These are phyloP conservation scores for Onthophagus sagittarius DNA, from an alignment of 2,888 invertebrate genomes.

Conservation along the genomic window DNA sequence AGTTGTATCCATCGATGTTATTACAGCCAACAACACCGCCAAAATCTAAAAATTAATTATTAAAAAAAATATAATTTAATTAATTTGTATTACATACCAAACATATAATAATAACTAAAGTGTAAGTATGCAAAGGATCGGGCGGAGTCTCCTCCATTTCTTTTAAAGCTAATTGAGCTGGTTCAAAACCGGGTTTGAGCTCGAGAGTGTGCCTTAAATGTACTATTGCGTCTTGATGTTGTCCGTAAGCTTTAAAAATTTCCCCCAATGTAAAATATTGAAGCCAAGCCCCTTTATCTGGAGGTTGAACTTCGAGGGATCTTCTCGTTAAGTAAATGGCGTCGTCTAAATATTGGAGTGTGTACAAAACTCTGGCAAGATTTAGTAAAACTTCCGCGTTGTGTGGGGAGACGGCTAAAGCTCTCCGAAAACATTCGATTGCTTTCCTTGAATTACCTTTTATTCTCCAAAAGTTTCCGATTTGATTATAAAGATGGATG, in stretches of 20 bases:
- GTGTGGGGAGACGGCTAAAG: slow-evolving; percentile 79
- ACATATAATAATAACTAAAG: slow-evolving; percentile 81
- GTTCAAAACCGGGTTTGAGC: slow-evolving; percentile 80
- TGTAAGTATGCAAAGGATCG: slow-evolving; percentile 79
- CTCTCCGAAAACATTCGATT: slow-evolving; percentile 85
- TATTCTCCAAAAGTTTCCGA: slow-evolving; percentile 88
- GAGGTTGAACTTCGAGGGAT: slow-evolving; percentile 79
- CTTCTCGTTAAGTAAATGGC: slow-evolving; percentile 82
- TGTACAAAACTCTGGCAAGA: slow-evolving; percentile 78
- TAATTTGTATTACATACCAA: slow-evolving; percentile 53
- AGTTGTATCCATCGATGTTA: slow-evolving; percentile 65
- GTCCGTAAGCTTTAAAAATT: slow-evolving; percentile 87
- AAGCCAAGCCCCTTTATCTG: slow-evolving; percentile 84
- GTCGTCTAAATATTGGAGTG: slow-evolving; percentile 84
- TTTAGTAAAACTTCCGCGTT: slow-evolving; percentile 83
- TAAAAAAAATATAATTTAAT: slow-evolving; percentile 16
- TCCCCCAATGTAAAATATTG: slow-evolving; percentile 89
- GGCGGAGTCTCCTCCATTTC: slow-evolving; percentile 80
- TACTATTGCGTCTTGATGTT: slow-evolving; percentile 81
- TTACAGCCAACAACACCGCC: slow-evolving; percentile 77
- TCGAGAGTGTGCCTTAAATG: slow-evolving; percentile 80
- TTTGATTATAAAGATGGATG: slow-evolving; percentile 82
- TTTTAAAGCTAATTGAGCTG: slow-evolving; percentile 72
- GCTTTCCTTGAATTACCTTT: slow-evolving; percentile 83
- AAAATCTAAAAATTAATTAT: slow-evolving; percentile 57